Conservation (phyloP, 2,797 vertebrate genomes). For the Huso huso region DNA sequence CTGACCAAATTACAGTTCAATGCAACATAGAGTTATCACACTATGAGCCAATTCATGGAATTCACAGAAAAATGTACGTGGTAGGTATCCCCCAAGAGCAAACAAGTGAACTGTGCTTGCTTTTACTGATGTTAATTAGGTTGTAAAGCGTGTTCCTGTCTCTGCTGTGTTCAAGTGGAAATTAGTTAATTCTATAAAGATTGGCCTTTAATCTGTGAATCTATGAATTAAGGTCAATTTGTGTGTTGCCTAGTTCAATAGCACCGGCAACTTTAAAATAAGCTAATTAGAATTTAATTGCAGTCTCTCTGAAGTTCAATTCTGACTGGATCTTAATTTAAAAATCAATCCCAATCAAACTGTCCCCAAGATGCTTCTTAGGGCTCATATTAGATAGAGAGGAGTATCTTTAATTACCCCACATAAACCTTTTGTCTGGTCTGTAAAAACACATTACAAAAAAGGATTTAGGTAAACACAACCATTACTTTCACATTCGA, state of each 20-base stretch:
- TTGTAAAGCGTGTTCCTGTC: not conserved
- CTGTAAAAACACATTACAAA: no score
- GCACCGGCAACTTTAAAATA: not conserved
- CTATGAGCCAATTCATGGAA: no score
- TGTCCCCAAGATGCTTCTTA: not conserved
- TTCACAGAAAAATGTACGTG: no score
- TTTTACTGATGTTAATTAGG: not conserved
- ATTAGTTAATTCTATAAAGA: not conserved
- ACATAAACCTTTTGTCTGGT: no score
- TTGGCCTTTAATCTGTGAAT: not conserved
- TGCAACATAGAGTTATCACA: no score
- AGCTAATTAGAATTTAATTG: conserved; percentile 4
- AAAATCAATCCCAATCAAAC: not conserved
- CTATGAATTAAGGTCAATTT: not conserved
- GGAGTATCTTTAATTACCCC: not conserved
- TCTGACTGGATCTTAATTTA: not conserved
- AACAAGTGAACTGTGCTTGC: no score
- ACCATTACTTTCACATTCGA: no score
- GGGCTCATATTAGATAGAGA: not conserved
- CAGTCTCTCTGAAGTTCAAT: not conserved
- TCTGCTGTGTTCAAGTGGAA: not conserved
- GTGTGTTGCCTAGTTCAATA: not conserved
- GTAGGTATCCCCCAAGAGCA: no score
- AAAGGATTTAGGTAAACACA: no score
- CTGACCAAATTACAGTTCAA: no score